Percentiles rank a stretch among this genome's conserved stretches.
These are phyloP conservation scores for Emydura subglobosa DNA, from an alignment of 2,113 vertebrate genomes.

Conservation along the genomic window DNA sequence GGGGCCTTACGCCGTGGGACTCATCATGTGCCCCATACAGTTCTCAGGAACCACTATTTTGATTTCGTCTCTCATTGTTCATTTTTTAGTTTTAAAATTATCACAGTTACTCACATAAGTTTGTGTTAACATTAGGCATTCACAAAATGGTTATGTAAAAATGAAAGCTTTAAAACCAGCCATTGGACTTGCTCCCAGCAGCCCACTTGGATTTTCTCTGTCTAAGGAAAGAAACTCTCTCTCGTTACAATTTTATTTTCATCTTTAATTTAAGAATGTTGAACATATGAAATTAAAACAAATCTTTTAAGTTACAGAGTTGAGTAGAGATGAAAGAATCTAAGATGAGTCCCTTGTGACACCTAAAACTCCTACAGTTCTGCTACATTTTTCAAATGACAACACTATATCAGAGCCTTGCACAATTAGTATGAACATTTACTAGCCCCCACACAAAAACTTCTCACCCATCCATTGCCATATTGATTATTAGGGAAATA, in stretches of 20 bases:
- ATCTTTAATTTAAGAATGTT: background rate
- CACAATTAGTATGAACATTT: background rate
- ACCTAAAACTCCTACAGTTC: background rate
- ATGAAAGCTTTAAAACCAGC: background rate
- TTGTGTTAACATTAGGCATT: background rate
- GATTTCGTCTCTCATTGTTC: background rate
- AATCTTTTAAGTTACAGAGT: background rate
- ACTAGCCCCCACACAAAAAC: background rate
- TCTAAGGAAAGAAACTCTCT: too few species aligned
- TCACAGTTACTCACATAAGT: background rate
- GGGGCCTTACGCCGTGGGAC: accelerated
- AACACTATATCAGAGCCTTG: background rate
- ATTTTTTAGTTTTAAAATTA: background rate
- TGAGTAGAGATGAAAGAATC: background rate
- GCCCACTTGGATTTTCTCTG: background rate
- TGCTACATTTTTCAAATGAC: background rate
- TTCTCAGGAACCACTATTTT: background rate
- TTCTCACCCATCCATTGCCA: background rate
- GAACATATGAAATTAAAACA: background rate
- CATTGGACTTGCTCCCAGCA: background rate
- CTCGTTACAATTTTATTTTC: background rate
- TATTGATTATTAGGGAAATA: background rate
- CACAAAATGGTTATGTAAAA: background rate
- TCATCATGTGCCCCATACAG: background rate
- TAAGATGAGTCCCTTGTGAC: background rate